phyloP scores from a whole-genome alignment of 2,888 invertebrate species.

The Euzetes globulus region DNA sequence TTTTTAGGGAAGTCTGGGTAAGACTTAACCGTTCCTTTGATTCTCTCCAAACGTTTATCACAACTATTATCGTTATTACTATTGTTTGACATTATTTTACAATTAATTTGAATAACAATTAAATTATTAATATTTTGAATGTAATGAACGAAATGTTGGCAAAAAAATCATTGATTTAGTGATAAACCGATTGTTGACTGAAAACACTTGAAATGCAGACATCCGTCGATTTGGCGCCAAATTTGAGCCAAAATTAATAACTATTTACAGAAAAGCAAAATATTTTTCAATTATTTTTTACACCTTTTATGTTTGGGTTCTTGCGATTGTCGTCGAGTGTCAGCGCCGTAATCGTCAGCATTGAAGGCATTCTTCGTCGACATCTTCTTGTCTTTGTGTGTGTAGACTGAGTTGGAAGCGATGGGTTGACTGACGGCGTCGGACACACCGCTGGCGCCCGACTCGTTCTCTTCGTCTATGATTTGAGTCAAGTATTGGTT shows the following conservation, averaged over 20 bases:
- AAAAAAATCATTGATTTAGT: slow-evolving; percentile 1
- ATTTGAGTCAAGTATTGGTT: slow-evolving; percentile 33
- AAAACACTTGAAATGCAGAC: background rate
- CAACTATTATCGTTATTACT: background rate
- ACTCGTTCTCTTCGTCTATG: slow-evolving; percentile 27
- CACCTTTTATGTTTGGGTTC: slow-evolving; percentile 2
- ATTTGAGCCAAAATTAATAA: background rate
- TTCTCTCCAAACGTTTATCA: slow-evolving; percentile 33
- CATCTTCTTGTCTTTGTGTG: background rate
- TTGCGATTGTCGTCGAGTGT: background rate
- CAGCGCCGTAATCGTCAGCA: background rate
- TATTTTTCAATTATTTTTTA: background rate
- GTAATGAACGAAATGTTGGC: background rate
- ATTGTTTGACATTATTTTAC: slow-evolving; percentile 18
- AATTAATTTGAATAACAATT: background rate
- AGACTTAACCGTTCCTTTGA: slow-evolving; percentile 39
- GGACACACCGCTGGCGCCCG: background rate
- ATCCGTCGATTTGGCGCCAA: slow-evolving; percentile 15
- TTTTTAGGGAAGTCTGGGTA: slow-evolving; percentile 78
- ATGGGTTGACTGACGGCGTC: background rate
- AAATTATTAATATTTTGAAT: background rate
- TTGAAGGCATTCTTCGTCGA: background rate
- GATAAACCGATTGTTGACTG: background rate
- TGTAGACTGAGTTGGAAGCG: background rate
- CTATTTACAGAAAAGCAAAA: background rate